These are phyloP conservation scores for Lepidurus apus DNA, from an alignment of 1,140 invertebrate genomes.

Conservation along the genomic window DNA sequence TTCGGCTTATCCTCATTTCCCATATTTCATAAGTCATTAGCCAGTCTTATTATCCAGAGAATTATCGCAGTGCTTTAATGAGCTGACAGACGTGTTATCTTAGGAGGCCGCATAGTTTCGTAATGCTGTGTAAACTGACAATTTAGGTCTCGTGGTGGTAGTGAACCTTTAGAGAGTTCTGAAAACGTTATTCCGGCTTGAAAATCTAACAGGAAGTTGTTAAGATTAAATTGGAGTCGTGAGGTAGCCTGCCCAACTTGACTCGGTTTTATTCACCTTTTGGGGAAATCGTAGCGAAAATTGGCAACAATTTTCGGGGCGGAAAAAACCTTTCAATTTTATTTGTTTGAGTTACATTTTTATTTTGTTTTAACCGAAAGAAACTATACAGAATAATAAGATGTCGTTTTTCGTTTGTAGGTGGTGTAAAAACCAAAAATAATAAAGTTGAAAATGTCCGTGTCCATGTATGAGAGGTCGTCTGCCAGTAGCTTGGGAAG, in stretches of 20 bases:
- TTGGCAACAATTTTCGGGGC: background rate
- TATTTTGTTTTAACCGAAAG: background rate
- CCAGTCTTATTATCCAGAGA: background rate
- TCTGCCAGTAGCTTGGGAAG: background rate
- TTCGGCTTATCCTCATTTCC: too few species aligned
- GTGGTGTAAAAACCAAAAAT: background rate
- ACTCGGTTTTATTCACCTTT: background rate
- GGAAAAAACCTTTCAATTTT: background rate
- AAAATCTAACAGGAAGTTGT: background rate
- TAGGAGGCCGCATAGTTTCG: background rate
- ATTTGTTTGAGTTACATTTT: background rate
- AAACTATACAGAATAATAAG: background rate
- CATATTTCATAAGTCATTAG: background rate
- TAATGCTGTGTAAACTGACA: too few species aligned
- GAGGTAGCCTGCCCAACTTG: background rate
- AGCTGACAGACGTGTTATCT: background rate
- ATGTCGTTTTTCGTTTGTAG: background rate
- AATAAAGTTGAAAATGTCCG: background rate
- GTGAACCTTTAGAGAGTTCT: background rate
- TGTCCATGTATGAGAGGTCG: slow-evolving; percentile 5
- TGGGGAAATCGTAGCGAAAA: too few species aligned
- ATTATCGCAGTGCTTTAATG: background rate
- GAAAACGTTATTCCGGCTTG: slow-evolving; percentile 5
- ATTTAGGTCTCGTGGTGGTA: background rate
- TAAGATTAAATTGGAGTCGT: background rate